phyloP scores from a whole-genome alignment of 1,140 invertebrate species.

The Papilio glaucus region DNA sequence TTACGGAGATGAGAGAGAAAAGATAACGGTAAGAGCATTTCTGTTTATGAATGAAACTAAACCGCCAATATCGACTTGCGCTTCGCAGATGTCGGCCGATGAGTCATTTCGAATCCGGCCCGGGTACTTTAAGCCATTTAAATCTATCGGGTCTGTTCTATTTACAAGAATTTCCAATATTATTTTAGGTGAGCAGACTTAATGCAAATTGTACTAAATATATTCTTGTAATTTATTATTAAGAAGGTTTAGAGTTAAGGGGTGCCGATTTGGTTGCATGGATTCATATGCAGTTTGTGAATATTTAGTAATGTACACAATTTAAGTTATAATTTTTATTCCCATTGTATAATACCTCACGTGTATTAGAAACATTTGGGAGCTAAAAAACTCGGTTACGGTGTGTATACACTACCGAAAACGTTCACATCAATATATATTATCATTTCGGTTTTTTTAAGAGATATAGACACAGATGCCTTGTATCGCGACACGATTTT shows the following conservation, averaged over 20 bases:
- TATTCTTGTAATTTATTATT: neutral
- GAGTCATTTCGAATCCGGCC: conserved; percentile 41
- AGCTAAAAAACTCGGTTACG: no score
- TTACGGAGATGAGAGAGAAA: conserved; percentile 47
- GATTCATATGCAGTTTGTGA: no score
- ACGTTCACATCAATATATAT: no score
- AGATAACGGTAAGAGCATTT: conserved; percentile 57
- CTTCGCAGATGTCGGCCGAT: conserved; percentile 53
- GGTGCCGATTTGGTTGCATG: neutral
- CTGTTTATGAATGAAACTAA: conserved; percentile 55
- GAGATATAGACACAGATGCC: no score
- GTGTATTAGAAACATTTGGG: no score
- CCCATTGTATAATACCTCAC: no score
- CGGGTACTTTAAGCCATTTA: conserved; percentile 29
- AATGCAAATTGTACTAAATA: conserved; percentile 5
- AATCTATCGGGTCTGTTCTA: conserved; percentile 27
- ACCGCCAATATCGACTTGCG: conserved; percentile 43
- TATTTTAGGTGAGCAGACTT: conserved; percentile 13
- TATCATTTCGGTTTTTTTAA: no score
- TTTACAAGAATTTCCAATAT: conserved; percentile 28
- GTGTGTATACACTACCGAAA: no score
- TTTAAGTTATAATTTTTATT: no score
- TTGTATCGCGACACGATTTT: no score
- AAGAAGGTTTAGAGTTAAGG: neutral
- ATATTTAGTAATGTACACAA: no score